Evolutionary conservation across 92 coral and sea anemone genomes (phyloP).

Genomic region (Desmophyllum pertusum): DNA sequence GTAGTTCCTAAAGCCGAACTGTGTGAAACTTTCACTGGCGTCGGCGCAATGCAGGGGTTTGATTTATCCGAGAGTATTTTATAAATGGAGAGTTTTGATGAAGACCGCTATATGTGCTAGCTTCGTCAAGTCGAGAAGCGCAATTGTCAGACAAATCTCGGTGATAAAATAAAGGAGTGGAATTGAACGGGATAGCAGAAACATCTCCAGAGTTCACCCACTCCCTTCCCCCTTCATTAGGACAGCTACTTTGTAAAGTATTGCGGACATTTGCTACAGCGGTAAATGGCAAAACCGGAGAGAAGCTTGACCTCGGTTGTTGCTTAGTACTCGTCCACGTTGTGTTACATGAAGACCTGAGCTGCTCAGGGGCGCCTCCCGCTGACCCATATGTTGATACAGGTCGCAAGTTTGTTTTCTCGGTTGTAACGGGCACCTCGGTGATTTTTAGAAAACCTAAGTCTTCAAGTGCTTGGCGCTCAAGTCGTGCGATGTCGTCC

Average conservation of each 20-base stretch:
- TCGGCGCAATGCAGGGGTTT: background rate
- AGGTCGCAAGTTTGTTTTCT: background rate
- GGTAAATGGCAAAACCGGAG: background rate
- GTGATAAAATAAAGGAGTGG: background rate
- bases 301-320: slow-evolving; percentile 9
- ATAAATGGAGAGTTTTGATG: background rate
- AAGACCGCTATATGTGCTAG: background rate
- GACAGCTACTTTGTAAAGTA: background rate
- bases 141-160: background rate
- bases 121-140: background rate
- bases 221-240: background rate
- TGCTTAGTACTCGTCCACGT: background rate
- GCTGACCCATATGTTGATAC: background rate
- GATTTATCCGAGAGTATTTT: background rate
- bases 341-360: background rate
- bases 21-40: background rate
- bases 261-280: background rate
- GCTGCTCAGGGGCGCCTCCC: background rate
- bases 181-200: background rate
- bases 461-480: slow-evolving; percentile 51
- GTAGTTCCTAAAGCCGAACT: background rate
- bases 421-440: background rate
- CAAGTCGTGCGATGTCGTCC: slow-evolving; percentile 15
- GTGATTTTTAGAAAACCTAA: slow-evolving; percentile 24
- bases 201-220: background rate